Base-by-base conservation (phyloP, 2,888 invertebrate genomes). In the Eledona agricola region DNA sequence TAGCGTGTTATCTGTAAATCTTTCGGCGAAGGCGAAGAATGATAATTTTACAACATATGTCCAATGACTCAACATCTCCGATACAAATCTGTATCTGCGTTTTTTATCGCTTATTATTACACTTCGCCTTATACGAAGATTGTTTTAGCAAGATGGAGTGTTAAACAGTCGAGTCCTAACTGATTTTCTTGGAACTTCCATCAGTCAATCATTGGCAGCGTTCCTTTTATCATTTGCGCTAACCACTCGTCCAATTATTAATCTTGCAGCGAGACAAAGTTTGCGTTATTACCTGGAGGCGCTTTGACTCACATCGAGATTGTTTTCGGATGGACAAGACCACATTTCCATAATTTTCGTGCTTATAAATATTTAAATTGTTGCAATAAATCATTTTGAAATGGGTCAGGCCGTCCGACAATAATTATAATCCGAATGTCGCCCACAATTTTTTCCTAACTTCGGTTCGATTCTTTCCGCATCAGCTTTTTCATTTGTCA, bases 21-120 rank as follows among this genome's bases (percentile, higher is more conserved):
- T 34, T 37, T 37, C 29, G 19, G 37, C 37, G 20, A 37, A n/a
- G 37, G 16, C 5, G n/a, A 6, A 29, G 37, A 47, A 47, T 29
- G 47, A 47, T 47, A 47, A 47, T 47, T 46, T 47, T 47, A 35
- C 28, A 47, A 47, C 37, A 47, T 47, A 12, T 47, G 47, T 47
- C 37, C 37, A 15, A 37, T 47, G 47, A 47, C 37, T 47, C 35
- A 20, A 47, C 47, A 47, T 47, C 11, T 47, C 19, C 13, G 47
- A 47, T 47, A 47, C 26, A 34, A 16, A 47, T 37, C 37, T 28
- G 22, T 20, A 37, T 29, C 37, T 11, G 29, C 15, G 22, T 47
- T 35, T 47, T 42, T 37, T 47, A 20, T 22, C 7, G n/a, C 25
- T 34, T 34, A 46, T n/a, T n/a, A n/a, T 34, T 46, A 46, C 25